These are phyloP conservation scores for Mesorhabditis sp. DNA, from an alignment of 2,888 invertebrate genomes.

Conservation along the genomic window DNA sequence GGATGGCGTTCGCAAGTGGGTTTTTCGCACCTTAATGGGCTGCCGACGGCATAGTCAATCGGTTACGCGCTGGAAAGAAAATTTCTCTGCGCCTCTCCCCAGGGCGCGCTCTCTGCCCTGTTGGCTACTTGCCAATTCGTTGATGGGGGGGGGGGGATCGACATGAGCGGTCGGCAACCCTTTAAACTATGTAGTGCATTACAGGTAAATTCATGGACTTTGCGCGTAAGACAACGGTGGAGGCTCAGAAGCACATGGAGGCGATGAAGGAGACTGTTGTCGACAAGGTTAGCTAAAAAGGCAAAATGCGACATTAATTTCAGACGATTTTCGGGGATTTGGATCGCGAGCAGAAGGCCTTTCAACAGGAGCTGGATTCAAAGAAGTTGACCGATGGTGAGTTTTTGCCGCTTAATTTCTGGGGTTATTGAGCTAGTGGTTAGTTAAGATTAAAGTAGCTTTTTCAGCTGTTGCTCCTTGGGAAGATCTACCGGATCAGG, in stretches of 20 bases:
- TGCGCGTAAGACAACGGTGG: slow-evolving; percentile 35
- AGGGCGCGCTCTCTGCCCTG: too few relatives aligned
- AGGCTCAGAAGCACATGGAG: slow-evolving; percentile 31
- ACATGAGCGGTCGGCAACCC: too few relatives aligned
- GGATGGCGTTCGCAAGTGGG: not conserved
- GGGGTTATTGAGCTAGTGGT: not conserved
- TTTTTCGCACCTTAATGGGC: not conserved
- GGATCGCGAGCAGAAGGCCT: slow-evolving; percentile 92
- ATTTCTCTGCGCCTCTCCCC: too few relatives aligned
- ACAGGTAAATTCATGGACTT: slow-evolving; percentile 29
- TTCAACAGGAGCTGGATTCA: slow-evolving; percentile 78
- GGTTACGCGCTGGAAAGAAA: too few relatives aligned
- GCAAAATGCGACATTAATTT: slow-evolving; percentile 38
- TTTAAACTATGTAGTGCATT: too few relatives aligned
- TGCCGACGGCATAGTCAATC: too few relatives aligned
- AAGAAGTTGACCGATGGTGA: slow-evolving; percentile 18
- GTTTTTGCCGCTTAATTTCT: not conserved
- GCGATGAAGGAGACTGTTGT: slow-evolving; percentile 33
- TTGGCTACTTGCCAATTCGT: too few relatives aligned
- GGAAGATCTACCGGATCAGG: slow-evolving; percentile 91
- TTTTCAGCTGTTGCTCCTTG: slow-evolving; percentile 74
- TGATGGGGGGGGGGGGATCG: too few relatives aligned
- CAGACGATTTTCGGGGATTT: slow-evolving; percentile 94
- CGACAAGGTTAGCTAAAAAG: slow-evolving; percentile 22
- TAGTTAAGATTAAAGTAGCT: not conserved